These are phyloP conservation scores for Rapana venosa DNA, from an alignment of 2,888 invertebrate genomes.

Conservation along the genomic window DNA sequence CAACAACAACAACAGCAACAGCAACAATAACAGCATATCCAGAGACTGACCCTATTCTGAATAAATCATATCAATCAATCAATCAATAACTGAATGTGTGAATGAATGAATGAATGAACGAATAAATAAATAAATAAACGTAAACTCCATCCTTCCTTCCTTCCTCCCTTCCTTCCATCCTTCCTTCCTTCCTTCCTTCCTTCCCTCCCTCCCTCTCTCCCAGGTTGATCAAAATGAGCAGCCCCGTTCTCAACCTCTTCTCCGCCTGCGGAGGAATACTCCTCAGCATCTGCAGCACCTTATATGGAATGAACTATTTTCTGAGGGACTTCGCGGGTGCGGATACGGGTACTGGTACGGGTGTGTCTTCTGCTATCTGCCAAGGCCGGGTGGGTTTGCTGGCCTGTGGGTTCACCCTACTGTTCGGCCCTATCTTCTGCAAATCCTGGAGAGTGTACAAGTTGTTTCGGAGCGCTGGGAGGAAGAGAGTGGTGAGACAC, in stretches of 20 bases:
- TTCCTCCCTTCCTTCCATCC: background rate
- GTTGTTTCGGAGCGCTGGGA: slow-evolving; percentile 65
- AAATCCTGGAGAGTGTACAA: slow-evolving; percentile 68
- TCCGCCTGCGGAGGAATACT: slow-evolving; percentile 64
- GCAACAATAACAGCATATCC: too few relatives aligned
- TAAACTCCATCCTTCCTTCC: background rate
- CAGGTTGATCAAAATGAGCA: slow-evolving; percentile 67
- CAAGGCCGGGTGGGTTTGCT: slow-evolving; percentile 57
- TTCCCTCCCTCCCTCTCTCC: background rate
- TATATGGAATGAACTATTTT: slow-evolving; percentile 65
- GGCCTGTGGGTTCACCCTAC: slow-evolving; percentile 57
- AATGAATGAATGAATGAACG: too few relatives aligned
- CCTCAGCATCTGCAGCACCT: slow-evolving; percentile 60
- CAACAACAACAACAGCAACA: too few relatives aligned
- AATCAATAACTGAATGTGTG: too few relatives aligned
- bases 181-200: background rate
- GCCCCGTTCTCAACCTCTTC: slow-evolving; percentile 65
- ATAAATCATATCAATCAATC: too few relatives aligned
- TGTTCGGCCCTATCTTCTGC: slow-evolving; percentile 65
- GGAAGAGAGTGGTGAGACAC: slow-evolving; percentile 64
- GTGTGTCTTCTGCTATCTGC: slow-evolving; percentile 66
- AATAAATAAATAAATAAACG: too few relatives aligned
- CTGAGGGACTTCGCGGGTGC: slow-evolving; percentile 48
- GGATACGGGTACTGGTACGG: too few relatives aligned
- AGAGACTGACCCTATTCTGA: too few relatives aligned